phyloP scores from a whole-genome alignment of 35 echinoderm and acorn worm species.

The Lytechinus pictus region DNA sequence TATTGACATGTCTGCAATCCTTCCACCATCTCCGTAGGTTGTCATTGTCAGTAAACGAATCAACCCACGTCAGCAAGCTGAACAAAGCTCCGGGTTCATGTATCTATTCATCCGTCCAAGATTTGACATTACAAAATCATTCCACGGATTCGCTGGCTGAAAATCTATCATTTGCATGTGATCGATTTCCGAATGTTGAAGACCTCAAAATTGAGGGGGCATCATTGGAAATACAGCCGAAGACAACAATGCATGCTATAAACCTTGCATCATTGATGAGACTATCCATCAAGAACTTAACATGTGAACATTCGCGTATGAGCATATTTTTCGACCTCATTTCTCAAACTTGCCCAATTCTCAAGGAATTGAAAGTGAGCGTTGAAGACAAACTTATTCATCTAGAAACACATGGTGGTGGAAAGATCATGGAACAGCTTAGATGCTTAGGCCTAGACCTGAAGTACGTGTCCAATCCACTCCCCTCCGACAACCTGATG shows the following conservation, averaged over 20 bases:
- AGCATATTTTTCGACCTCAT: background rate
- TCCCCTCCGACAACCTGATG: background rate
- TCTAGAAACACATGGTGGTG: background rate
- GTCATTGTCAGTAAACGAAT: background rate
- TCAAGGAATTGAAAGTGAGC: background rate
- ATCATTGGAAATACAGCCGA: background rate
- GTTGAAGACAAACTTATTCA: constrained; percentile 6
- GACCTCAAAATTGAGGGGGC: background rate
- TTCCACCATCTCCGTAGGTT: background rate
- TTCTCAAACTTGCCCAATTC: background rate
- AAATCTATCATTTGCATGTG: background rate
- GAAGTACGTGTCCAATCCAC: background rate
- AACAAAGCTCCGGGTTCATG: background rate
- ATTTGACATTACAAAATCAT: background rate
- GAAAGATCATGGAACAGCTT: background rate
- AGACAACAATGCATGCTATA: background rate
- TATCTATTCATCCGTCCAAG: background rate
- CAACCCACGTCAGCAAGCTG: background rate
- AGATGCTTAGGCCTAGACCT: background rate
- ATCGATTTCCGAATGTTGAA: constrained; percentile 10
- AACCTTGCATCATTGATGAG: background rate
- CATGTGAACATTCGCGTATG: background rate
- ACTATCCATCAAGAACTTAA: background rate
- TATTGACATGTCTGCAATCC: background rate
- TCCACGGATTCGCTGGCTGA: background rate